Evolutionary conservation across 2,797 vertebrate species (phyloP), one percentile per base, ranked within the genome.

Genomic region (Prunella strophiata): DNA sequence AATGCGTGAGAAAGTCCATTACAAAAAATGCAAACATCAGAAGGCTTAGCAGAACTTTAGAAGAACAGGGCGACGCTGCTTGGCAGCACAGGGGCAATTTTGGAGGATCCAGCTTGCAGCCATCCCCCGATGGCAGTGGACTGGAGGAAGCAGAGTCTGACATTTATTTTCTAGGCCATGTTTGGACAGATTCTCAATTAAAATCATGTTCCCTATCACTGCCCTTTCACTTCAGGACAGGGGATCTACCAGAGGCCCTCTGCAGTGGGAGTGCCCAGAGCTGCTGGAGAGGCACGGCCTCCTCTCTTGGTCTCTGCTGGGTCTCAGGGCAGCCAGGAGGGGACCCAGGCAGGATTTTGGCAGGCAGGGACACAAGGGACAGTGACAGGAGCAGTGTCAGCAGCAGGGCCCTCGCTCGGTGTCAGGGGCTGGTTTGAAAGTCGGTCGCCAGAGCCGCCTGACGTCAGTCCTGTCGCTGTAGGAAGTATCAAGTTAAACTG

Each of bases 401-500:
- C 0, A 77, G 90, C 1, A 0, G 55, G 59, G 77, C 74, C 66
- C 84, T 94, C 4, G 5, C 90, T 92, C 47, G 19, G 13, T 91
- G 87, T 94, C 94, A 88, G 85, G 77, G 82, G 34, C 85, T 90
- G 75, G 67, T 67, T 66, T 47, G 89, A 82, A 88, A 96, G 75
- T 76, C 58, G 5, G 75, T 68, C 13, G 7, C 66, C 34, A 62
- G 89, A 75, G 84, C 27, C 0, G 62, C 74, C 90, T 95, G 94
- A 95, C 82, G 84, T 96, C 96, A 96, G 54, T 40, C 72, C 90
- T 93, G 92, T 93, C 36, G 16, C 96, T 88, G 72, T 78, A 91
- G 94, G 96, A 96, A 96, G 93, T 93, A 95, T 96, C 34, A 13
- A 73, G 93, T 95, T 96, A 94, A 96, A 92, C 94, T 95, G 96